phyloP scores from a whole-genome alignment of 35 echinoderm and acorn worm species.

The Eucidaris tribuloides region DNA sequence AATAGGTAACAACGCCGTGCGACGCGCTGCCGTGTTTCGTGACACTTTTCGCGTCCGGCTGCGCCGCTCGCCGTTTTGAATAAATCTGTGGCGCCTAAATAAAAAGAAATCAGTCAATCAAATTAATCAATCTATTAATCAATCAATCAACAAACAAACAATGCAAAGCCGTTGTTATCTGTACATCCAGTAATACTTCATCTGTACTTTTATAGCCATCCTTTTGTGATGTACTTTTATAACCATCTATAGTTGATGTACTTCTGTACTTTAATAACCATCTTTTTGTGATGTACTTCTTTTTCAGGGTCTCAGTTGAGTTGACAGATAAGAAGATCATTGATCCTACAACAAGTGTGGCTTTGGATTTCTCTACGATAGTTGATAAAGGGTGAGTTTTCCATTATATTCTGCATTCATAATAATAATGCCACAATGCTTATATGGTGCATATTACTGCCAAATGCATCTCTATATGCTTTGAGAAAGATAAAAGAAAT shows the following conservation, averaged over 20 bases:
- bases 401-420: background rate
- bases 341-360: constrained; percentile 50
- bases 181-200: background rate
- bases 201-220: background rate
- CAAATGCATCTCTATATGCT: no score
- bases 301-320: constrained; percentile 43
- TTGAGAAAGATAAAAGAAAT: no score
- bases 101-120: no score
- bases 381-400: constrained; percentile 44
- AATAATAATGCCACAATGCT: background rate
- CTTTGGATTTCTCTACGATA: constrained; percentile 48
- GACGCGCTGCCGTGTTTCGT: no score
- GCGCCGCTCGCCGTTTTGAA: no score
- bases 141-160: no score
- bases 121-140: no score
- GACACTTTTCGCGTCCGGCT: no score
- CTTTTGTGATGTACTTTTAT: background rate
- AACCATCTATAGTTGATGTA: background rate
- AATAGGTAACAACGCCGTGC: no score
- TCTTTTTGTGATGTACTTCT: background rate
- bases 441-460: no score
- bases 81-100: no score
- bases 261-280: background rate
- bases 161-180: background rate
- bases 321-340: constrained; percentile 45